Base-by-base conservation (phyloP, 2,888 invertebrate species). In the Agrochola lota region DNA sequence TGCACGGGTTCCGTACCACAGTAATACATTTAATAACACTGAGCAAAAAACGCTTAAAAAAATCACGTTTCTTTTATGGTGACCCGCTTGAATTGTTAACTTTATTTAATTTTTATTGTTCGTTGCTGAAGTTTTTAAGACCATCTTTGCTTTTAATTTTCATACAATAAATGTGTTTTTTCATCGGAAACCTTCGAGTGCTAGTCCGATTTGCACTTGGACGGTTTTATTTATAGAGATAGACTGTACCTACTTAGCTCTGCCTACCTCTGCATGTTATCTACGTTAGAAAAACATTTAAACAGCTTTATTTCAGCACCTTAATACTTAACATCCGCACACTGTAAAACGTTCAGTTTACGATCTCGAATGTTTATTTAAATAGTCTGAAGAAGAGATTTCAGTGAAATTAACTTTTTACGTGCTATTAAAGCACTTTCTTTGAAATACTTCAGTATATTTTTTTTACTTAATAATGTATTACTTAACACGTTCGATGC, bases 351-450 rank as follows among this genome's bases (percentile, higher is more conserved):
- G n/a, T 35, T 63, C 62, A 63, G 64, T 79, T 78, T 78, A 78
- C 59, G 80, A 71, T 60, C 73, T 23, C 26, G 20, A 80, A 80
- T 72, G 55, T 57, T 74, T 80, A 76, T 76, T 75, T 69, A 69
- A 75, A 81, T 30, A 70, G 64, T 7, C 23, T 23, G 49, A 75
- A 52, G 59, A 59, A 63, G 23, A 64, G 49, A 80, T 75, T 81
- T 81, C 69, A 69, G n/a, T 35, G 64, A 69, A 55, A 69, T 81
- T 64, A 70, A 35, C 59, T 70, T 82, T 80, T 76, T 52, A 67
- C 40, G n/a, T 60, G 30, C 55, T 64, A 20, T 64, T 7, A 68
- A 77, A 68, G 60, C 23, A 52, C 8, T 23, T 23, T 52, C 49
- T 49, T 67, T 30, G 23, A 52, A 15, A 30, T 30, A 30, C 2